Evolutionary conservation across 2,888 invertebrate genomes (phyloP).

Genomic region (Pecten maximus): DNA sequence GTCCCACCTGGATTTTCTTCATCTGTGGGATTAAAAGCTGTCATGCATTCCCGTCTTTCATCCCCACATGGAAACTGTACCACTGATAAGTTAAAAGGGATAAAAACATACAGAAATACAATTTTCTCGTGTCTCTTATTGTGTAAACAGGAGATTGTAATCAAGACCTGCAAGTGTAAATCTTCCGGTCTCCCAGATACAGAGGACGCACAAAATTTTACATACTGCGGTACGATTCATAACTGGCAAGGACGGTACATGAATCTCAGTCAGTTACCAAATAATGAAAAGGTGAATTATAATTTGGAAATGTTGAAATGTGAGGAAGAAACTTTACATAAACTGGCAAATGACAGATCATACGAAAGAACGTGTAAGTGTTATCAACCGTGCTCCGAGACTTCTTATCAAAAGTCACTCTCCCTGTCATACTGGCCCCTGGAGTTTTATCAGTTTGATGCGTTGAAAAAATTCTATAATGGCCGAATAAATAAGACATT

Average conservation of each 20-base stretch:
- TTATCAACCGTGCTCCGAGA: slow-evolving; percentile 75
- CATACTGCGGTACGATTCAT: slow-evolving; percentile 74
- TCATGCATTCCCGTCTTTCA: slow-evolving; percentile 70
- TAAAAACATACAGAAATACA: slow-evolving; percentile 70
- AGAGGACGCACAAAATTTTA: slow-evolving; percentile 53
- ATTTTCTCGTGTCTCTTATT: slow-evolving; percentile 77
- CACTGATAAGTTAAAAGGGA: slow-evolving; percentile 59
- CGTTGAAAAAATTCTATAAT: slow-evolving; percentile 68
- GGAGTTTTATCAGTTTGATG: slow-evolving; percentile 76
- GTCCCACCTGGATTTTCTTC: slow-evolving; percentile 80
- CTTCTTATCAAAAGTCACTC: slow-evolving; percentile 76
- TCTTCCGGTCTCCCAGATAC: slow-evolving; percentile 72
- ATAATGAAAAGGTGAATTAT: slow-evolving; percentile 50
- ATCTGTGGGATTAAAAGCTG: slow-evolving; percentile 76
- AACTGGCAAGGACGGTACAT: slow-evolving; percentile 66
- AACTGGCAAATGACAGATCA: slow-evolving; percentile 73
- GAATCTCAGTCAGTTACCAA: slow-evolving; percentile 40
- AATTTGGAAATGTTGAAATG: slow-evolving; percentile 66
- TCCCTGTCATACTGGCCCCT: slow-evolving; percentile 78
- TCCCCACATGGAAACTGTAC: slow-evolving; percentile 79
- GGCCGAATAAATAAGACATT: slow-evolving; percentile 65
- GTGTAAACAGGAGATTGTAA: slow-evolving; percentile 76
- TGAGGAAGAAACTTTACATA: slow-evolving; percentile 68
- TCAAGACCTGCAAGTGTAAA: slow-evolving; percentile 73
- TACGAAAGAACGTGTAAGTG: slow-evolving; percentile 74